A percentile compares a stretch with the other conserved stretches of the same genome.
Conservation (phyloP, 2,113 vertebrate species). For the Rhinichthys klamathensis region DNA sequence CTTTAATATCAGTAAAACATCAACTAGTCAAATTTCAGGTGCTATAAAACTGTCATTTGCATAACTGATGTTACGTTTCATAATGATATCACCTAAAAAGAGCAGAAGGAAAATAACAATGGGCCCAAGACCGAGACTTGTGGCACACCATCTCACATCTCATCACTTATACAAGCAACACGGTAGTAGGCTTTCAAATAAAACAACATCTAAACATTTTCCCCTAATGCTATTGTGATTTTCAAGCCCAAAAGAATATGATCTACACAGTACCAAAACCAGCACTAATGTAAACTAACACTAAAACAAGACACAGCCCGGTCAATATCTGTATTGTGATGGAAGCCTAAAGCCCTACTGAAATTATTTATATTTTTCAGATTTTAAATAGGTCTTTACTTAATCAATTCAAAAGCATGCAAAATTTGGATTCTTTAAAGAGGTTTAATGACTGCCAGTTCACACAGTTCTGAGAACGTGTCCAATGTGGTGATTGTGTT, state of each 20-base stretch:
- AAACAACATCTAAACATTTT: not conserved
- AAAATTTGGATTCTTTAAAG: not conserved
- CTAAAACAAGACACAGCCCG: not conserved
- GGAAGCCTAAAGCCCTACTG: not conserved
- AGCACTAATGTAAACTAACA: not conserved
- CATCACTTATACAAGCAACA: not conserved
- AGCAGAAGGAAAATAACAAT: not conserved
- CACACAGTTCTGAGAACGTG: not conserved
- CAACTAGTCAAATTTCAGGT: not conserved
- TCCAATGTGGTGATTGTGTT: constrained; percentile 32
- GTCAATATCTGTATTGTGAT: not conserved
- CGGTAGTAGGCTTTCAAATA: not conserved
- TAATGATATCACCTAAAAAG: not conserved
- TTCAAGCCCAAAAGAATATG: not conserved
- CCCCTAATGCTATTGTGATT: not conserved
- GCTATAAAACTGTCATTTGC: not conserved
- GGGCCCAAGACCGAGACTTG: not conserved
- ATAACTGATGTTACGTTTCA: not conserved
- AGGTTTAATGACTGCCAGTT: not conserved
- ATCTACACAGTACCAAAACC: not conserved
- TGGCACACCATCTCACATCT: not conserved
- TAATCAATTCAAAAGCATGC: not conserved
- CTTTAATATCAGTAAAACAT: not conserved
- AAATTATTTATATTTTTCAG: not conserved
- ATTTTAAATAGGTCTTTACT: not conserved